These are phyloP conservation scores for Butastur rufipennis DNA, from an alignment of 2,113 vertebrate species.

Conservation along the genomic window DNA sequence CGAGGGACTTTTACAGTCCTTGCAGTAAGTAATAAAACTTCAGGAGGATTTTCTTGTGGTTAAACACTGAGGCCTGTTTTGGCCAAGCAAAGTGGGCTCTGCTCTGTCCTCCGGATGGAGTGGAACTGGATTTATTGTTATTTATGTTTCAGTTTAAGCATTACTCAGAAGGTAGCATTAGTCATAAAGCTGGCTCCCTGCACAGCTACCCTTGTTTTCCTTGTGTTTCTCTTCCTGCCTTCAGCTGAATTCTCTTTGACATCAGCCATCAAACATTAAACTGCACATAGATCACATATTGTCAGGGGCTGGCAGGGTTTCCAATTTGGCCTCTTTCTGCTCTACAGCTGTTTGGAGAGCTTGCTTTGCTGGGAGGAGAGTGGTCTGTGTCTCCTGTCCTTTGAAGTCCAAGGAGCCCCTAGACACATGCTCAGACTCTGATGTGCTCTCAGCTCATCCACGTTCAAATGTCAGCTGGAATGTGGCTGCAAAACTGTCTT, in stretches of 20 bases:
- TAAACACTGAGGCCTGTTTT: background rate
- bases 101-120: background rate
- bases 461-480: background rate
- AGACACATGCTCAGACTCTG: background rate
- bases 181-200: slow-evolving; percentile 4
- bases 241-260: background rate
- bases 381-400: background rate
- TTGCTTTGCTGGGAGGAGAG: background rate
- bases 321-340: background rate
- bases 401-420: background rate
- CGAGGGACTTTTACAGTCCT: background rate
- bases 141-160: background rate
- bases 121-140: slow-evolving; percentile 31
- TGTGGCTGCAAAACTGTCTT: background rate
- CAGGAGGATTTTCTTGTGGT: slow-evolving; percentile 14
- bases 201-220: background rate
- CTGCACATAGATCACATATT: background rate
- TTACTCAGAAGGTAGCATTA: background rate
- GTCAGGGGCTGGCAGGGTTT: background rate
- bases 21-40: background rate
- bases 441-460: background rate
- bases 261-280: background rate
- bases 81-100: background rate
- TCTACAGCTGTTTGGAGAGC: background rate
- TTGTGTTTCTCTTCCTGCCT: background rate